Evolutionary conservation across 2,797 vertebrate species (phyloP), one percentile per base, ranked within the genome.

Genomic region (Furcifer pardalis): DNA sequence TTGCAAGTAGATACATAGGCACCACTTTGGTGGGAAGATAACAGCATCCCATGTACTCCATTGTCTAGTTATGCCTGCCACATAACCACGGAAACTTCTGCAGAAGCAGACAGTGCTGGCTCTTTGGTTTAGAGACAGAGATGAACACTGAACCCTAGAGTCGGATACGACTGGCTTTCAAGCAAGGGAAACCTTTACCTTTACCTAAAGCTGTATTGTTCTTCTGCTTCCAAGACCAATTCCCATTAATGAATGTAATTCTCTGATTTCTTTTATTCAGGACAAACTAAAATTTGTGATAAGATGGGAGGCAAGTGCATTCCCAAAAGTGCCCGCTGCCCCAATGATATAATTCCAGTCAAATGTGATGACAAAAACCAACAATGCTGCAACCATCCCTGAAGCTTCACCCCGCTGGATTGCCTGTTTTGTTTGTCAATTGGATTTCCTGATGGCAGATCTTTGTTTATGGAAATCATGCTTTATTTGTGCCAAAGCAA

Each of bases 221-320:
- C 32, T 42, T 44, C 40, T 35, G 19, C 25, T 40, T 3, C 40
- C 1, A 5, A 0, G 1, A 71, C 10, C 25, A 25, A 27, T 4
- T 5, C 9, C 23, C 35, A 42, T 23, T 42, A 42, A 71, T 71
- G 37, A 19, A 8, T 40, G 8, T 7, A 23, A 10, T 71, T 40
- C 40, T 71, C 23, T 42, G 37, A 42, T 71, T n/a, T 27, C 37
- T 42, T 42, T 69, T 23, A 42, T 23, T 35, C 32, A 35, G 25
- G 3, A 4, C 1, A 4, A 1, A 4, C 4, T 3, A 42, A 12
- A 10, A 8, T 42, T 42, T 42, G 35, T 9, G 5, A 42, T 3
- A 1, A 4, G 25, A 5, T 25, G 37, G 23, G 23, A 0, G 69
- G 69, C 69, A 25, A 2, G 21, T 71, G 69, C 13, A 3, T 71